Conservation (phyloP, 2,888 invertebrate genomes). For the Anaspis maculata region DNA sequence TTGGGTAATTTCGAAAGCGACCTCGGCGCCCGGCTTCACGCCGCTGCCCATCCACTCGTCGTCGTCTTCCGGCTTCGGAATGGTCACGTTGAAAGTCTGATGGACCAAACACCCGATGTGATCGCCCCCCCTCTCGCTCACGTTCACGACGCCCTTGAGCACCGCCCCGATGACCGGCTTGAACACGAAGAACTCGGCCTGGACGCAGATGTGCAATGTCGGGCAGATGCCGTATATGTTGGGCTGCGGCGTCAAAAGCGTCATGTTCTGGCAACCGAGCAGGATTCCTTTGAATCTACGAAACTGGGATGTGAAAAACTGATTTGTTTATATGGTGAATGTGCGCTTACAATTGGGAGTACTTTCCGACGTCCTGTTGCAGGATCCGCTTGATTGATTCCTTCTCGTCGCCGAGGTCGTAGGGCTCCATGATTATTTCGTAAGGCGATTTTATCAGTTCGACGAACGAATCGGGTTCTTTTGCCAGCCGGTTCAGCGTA, state of each 20-base stretch:
- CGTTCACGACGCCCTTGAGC: constrained; percentile 57
- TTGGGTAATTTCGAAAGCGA: constrained; percentile 51
- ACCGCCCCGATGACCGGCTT: constrained; percentile 53
- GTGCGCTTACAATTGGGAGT: too few species aligned
- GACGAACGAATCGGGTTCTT: too few species aligned
- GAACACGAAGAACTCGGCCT: constrained; percentile 63
- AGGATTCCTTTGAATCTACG: constrained; percentile 62
- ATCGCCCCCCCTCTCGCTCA: constrained; percentile 58
- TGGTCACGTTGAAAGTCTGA: constrained; percentile 61
- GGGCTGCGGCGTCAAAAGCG: constrained; percentile 50
- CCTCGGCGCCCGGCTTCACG: constrained; percentile 52
- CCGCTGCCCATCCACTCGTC: constrained; percentile 49
- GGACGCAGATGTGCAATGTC: constrained; percentile 57
- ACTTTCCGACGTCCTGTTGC: too few species aligned
- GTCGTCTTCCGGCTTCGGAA: constrained; percentile 48
- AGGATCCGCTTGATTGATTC: too few species aligned
- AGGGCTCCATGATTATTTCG: too few species aligned
- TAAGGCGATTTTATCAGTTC: too few species aligned
- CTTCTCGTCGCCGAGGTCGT: too few species aligned
- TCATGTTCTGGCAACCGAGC: constrained; percentile 58
- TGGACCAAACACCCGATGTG: constrained; percentile 63
- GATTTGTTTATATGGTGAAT: too few species aligned
- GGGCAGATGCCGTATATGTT: constrained; percentile 53
- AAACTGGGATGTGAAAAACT: too few species aligned
- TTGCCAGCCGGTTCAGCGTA: too few species aligned